Percentiles rank a stretch among this genome's conserved stretches.
These are phyloP conservation scores for Rhinella marina DNA, from an alignment of 2,797 vertebrate genomes.

Conservation along the genomic window DNA sequence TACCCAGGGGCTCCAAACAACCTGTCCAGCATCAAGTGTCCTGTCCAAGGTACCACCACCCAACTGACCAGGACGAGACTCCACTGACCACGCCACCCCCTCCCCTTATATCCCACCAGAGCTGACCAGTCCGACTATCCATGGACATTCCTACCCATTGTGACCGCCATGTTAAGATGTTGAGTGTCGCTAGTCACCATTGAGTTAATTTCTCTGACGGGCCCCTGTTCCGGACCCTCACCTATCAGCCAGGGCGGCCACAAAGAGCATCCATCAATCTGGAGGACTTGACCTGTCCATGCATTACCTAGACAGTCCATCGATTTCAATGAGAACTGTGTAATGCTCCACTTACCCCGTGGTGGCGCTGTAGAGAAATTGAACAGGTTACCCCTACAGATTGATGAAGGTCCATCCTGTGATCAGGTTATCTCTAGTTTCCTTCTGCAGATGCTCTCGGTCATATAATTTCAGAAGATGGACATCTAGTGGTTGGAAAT, in stretches of 20 bases:
- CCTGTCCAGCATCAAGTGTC: too few species aligned
- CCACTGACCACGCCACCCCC: too few species aligned
- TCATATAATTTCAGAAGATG: background rate
- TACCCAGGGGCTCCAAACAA: too few species aligned
- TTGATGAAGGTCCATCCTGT: background rate
- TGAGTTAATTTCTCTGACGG: too few species aligned
- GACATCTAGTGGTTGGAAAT: background rate
- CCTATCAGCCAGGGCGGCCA: too few species aligned
- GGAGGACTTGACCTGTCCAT: background rate
- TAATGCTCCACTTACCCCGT: background rate
- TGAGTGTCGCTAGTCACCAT: too few species aligned
- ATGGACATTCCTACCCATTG: background rate
- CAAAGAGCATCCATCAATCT: too few species aligned
- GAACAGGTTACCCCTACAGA: background rate
- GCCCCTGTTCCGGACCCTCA: background rate
- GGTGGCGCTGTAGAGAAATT: background rate
- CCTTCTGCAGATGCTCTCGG: background rate
- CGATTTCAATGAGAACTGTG: background rate
- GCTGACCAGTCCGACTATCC: background rate
- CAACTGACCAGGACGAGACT: background rate
- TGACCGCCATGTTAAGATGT: too few species aligned
- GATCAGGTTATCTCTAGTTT: background rate
- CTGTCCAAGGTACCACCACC: too few species aligned
- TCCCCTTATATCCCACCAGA: background rate
- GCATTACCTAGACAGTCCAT: background rate